Evolutionary conservation across 2,113 vertebrate species (phyloP), one percentile per base, ranked within the genome.

Genomic region (Trachemys scripta): DNA sequence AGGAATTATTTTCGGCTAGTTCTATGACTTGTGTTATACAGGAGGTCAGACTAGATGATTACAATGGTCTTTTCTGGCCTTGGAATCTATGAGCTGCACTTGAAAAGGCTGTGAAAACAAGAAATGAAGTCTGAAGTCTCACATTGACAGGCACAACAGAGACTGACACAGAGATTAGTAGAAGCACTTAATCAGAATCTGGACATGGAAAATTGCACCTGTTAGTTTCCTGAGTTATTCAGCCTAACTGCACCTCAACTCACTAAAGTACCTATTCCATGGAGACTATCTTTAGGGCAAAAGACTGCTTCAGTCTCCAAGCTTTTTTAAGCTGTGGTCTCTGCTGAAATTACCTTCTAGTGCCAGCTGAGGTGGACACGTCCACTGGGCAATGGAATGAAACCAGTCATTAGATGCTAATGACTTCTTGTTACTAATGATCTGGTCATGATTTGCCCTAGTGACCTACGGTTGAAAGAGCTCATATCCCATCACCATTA

Each of bases 401-500:
- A 96, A 96, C 95, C 85, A 81, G 47, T 90, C 96, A 96, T 96
- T 97, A 96, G 59, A 79, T 90, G 65, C 83, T 97, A 93, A 96
- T 96, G 79, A 24, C 20, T 87, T 90, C 53, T 88, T 85, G 85
- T 95, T 81, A 85, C 85, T 97, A 96, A 97, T 97, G 96, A 95
- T 50, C 87, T 96, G 85, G 84, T 94, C 57, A 88, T 84, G 96
- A 88, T 93, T 88, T 94, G 95, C 95, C 95, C 81, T 89, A 87
- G 86, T 92, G 90, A 95, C 92, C 95, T 97, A 95, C 94, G 92
- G 93, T 90, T 95, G 96, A 97, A 97, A 95, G 90, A 90, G 82
- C 93, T 94, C 1, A 1, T 91, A 88, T 96, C 35, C 72, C 94
- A 88, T 96, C 93, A 95, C 53, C 38, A 88, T 1, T 84, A 16